phyloP scores from a whole-genome alignment of 2,888 invertebrate genomes.

The Salticus scenicus region DNA sequence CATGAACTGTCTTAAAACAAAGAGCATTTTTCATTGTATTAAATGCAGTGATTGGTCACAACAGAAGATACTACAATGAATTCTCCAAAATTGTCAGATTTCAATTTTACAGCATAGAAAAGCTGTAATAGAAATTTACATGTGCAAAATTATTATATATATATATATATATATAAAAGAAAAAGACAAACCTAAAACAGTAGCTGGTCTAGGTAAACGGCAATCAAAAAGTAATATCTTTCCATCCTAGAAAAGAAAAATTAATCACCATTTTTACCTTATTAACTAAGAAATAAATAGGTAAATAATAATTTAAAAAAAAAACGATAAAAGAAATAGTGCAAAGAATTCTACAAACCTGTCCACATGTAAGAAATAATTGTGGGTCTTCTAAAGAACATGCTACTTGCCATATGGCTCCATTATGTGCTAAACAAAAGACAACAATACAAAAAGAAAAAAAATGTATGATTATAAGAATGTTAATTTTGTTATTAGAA shows the following conservation, averaged over 20 bases:
- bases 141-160: too few species aligned
- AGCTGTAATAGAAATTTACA: too few species aligned
- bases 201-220: slow-evolving; percentile 76
- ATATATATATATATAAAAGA: too few species aligned
- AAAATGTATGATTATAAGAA: too few species aligned
- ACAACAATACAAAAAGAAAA: too few species aligned
- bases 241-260: slow-evolving; percentile 76
- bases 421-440: slow-evolving; percentile 43
- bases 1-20: too few species aligned
- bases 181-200: slow-evolving; percentile 74
- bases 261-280: neutral
- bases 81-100: too few species aligned
- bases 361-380: slow-evolving; percentile 79
- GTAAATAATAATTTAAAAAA: neutral
- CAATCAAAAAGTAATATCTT: slow-evolving; percentile 80
- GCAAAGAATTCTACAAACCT: slow-evolving; percentile 72
- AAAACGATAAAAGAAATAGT: neutral
- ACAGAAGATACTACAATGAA: too few species aligned
- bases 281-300: neutral
- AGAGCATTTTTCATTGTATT: too few species aligned
- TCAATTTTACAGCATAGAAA: too few species aligned
- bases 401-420: slow-evolving; percentile 74
- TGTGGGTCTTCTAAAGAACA: slow-evolving; percentile 77
- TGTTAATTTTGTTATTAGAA: too few species aligned
- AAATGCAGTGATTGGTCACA: too few species aligned